A percentile compares a stretch with the other conserved stretches of the same genome.
Evolutionary conservation across 2,888 invertebrate genomes (phyloP).

Genomic region (Notocelia uddmanniana): DNA sequence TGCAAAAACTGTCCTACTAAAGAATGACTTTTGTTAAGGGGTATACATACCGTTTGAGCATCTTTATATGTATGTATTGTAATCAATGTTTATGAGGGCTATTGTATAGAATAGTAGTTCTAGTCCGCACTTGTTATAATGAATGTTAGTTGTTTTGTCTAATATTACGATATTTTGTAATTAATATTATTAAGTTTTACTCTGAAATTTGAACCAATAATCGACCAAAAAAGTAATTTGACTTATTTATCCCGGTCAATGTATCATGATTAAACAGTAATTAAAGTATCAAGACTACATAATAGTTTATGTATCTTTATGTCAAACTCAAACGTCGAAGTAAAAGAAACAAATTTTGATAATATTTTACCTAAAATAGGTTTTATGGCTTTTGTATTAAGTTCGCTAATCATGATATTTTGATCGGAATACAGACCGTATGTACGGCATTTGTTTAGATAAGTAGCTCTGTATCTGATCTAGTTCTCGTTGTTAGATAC

Average conservation of each 20-base stretch:
- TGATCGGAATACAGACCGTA: slow-evolving; percentile 9
- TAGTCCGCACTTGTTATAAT: slow-evolving; percentile 43
- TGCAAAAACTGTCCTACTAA: background rate
- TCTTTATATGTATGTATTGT: slow-evolving; percentile 28
- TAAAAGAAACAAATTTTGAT: background rate
- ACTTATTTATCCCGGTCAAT: background rate
- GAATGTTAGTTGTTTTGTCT: slow-evolving; percentile 40
- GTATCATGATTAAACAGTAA: background rate
- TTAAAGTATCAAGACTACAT: background rate
- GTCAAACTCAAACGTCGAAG: background rate
- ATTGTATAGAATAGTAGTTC: slow-evolving; percentile 40
- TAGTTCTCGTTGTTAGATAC: slow-evolving; percentile 22
- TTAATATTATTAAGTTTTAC: slow-evolving; percentile 30
- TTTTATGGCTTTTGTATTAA: background rate
- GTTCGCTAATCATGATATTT: slow-evolving; percentile 6
- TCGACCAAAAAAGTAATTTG: slow-evolving; percentile 32
- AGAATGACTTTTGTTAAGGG: background rate
- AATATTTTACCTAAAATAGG: background rate
- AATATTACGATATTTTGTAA: slow-evolving; percentile 31
- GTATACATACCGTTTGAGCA: slow-evolving; percentile 11
- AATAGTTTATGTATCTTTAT: background rate
- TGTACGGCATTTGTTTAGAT: slow-evolving; percentile 6
- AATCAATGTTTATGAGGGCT: slow-evolving; percentile 43
- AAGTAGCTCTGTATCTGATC: slow-evolving; percentile 16
- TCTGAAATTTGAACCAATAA: slow-evolving; percentile 24